Conservation (phyloP, 2,888 invertebrate genomes). For the Philopedon plagiatum region DNA sequence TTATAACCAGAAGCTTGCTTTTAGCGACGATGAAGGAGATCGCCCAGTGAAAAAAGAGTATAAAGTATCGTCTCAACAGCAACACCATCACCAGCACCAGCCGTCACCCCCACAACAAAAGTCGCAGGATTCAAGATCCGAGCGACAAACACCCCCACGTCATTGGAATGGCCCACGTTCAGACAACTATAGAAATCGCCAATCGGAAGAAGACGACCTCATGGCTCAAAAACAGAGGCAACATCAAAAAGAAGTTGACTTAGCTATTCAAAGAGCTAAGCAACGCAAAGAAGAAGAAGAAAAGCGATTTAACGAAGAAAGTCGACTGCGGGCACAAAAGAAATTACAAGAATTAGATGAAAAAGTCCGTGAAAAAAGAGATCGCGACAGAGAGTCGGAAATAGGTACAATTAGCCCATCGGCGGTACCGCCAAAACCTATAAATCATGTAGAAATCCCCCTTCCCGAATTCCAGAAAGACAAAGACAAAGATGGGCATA, state of each 20-base stretch:
- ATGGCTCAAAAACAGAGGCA: constrained; percentile 46
- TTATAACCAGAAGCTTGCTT: constrained; percentile 94
- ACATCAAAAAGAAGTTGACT: constrained; percentile 77
- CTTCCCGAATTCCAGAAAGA: constrained; percentile 73
- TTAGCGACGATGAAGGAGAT: constrained; percentile 89
- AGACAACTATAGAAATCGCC: constrained; percentile 52
- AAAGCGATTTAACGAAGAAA: constrained; percentile 78
- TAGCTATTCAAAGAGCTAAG: constrained; percentile 86
- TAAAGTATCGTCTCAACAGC: constrained; percentile 32
- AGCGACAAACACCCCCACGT: constrained; percentile 48
- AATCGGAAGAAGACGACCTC: constrained; percentile 63
- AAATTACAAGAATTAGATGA: constrained; percentile 80
- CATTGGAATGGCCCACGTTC: constrained; percentile 58
- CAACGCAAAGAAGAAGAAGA: constrained; percentile 92
- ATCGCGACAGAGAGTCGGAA: constrained; percentile 70
- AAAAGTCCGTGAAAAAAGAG: constrained; percentile 75
- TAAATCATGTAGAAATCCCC: constrained; percentile 69
- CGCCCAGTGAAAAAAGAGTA: constrained; percentile 54
- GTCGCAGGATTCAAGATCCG: constrained; percentile 28
- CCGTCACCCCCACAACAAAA: constrained; percentile 43
- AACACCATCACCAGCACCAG: constrained; percentile 57
- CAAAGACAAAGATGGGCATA: constrained; percentile 61
- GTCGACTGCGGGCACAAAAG: constrained; percentile 72
- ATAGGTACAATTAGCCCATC: constrained; percentile 67
- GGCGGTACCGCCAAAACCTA: constrained; percentile 65